phyloP scores from a whole-genome alignment of 2,797 vertebrate species.

The Poliocrania exsul region DNA sequence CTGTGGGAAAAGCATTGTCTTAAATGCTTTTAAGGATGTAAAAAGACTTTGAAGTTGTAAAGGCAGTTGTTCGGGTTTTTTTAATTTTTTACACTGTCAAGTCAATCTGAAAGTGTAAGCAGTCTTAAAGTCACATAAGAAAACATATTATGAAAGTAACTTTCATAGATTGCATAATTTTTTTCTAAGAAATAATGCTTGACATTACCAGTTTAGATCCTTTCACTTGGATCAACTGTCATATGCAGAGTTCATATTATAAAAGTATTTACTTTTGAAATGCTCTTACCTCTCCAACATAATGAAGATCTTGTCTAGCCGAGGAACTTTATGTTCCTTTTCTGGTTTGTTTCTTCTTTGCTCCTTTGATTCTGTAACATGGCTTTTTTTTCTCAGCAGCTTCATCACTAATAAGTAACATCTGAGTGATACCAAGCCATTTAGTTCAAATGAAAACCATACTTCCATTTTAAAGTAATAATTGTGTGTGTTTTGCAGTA shows the following conservation, averaged over 20 bases:
- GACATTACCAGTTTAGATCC: background rate
- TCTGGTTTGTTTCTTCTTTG: background rate
- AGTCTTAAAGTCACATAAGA: background rate
- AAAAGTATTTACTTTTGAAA: background rate
- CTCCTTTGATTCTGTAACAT: background rate
- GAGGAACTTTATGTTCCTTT: background rate
- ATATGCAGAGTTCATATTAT: background rate
- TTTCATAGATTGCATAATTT: background rate
- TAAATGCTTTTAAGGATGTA: background rate
- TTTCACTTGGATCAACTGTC: background rate
- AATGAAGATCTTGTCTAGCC: background rate
- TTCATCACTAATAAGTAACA: background rate
- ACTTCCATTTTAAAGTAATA: constrained; percentile 5
- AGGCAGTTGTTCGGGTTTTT: background rate
- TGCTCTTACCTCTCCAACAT: background rate
- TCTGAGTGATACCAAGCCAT: background rate
- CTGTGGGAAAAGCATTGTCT: background rate
- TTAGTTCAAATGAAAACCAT: background rate
- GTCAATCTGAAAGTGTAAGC: background rate
- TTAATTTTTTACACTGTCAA: background rate
- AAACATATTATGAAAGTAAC: background rate
- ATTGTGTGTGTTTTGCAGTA: constrained; percentile 83
- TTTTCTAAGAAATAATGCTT: background rate
- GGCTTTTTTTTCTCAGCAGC: background rate
- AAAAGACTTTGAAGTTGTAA: background rate